phyloP scores from a whole-genome alignment of 2,113 vertebrate genomes.

The Ophiodon elongatus region DNA sequence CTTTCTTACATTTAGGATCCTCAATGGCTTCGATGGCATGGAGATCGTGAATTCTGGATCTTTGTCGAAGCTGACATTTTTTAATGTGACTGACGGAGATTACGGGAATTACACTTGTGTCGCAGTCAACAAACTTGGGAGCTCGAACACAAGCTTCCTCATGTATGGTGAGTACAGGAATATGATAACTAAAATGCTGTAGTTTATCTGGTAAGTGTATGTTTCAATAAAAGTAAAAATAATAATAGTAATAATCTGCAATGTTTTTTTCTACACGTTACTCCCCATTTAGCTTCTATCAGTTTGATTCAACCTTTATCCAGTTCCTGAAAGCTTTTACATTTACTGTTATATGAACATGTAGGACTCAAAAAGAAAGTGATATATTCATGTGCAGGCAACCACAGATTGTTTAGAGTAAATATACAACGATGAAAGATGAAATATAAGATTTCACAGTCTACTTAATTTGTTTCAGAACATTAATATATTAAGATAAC shows the following conservation, averaged over 20 bases:
- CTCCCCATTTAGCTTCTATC: not conserved
- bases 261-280: not conserved
- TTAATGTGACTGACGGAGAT: slow-evolving; percentile 94
- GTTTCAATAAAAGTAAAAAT: not conserved
- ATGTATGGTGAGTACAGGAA: slow-evolving; percentile 90
- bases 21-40: slow-evolving; percentile 90
- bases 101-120: slow-evolving; percentile 98
- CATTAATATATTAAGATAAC: not conserved
- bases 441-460: not conserved
- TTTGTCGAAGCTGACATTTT: slow-evolving; percentile 93
- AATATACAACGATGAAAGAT: not conserved
- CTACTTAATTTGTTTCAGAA: not conserved
- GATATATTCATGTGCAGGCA: not conserved
- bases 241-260: not conserved
- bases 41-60: slow-evolving; percentile 91
- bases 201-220: not conserved
- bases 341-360: not conserved
- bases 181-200: not conserved
- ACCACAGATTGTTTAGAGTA: not conserved
- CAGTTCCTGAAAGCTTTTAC: not conserved
- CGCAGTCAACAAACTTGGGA: slow-evolving; percentile 94
- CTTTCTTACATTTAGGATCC: slow-evolving; percentile 83
- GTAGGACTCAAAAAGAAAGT: not conserved
- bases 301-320: not conserved
- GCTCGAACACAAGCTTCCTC: slow-evolving; percentile 92